Evolutionary conservation across 2,888 invertebrate species (phyloP), one percentile per base, ranked within the genome.

Genomic region (Aromia moschata): DNA sequence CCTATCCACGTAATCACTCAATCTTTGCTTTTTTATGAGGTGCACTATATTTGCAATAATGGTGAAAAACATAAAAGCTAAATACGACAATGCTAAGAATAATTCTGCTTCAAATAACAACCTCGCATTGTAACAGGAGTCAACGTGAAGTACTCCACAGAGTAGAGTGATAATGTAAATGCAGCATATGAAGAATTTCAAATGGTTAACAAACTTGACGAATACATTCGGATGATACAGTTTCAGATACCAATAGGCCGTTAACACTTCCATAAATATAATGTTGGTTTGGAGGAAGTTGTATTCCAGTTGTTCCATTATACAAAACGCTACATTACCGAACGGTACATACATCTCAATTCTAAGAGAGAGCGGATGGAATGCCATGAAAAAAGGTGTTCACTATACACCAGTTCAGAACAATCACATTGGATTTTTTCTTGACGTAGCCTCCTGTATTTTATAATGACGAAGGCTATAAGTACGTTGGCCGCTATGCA

Each of bases 371-470:
- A 44, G 36, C 10, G 65, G 62, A 25, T 51, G 33, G 7, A 11
- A 40, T 7, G 57, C 0, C 58, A 60, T 54, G n/a, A 58, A 60
- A 16, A 25, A 62, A 37, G 5, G 38, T 43, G 47, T 63, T 63
- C 11, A 59, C 14, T 25, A 65, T 46, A 11, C 53, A 18, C 62
- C 65, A 65, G 18, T 65, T 51, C 7, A 63, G 14, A 12, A 65
- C 20, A 14, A 65, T 56, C 4, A 65, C 37, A 20, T 63, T 65
- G 1, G 47, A 58, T 31, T 61, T 60, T n/a, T 25, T 65, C 60
- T 41, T 53, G 12, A 18, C 63, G 58, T 12, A 67, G 17, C 37
- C 63, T 46, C 43, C 44, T 55, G 20, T 64, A 62, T 54, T 60
- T 63, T 2, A 62, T 0, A 25, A 63, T 62, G 25, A 64, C 60